Evolutionary conservation across 2,797 vertebrate species (phyloP).

Genomic region (Muscicapa striata): DNA sequence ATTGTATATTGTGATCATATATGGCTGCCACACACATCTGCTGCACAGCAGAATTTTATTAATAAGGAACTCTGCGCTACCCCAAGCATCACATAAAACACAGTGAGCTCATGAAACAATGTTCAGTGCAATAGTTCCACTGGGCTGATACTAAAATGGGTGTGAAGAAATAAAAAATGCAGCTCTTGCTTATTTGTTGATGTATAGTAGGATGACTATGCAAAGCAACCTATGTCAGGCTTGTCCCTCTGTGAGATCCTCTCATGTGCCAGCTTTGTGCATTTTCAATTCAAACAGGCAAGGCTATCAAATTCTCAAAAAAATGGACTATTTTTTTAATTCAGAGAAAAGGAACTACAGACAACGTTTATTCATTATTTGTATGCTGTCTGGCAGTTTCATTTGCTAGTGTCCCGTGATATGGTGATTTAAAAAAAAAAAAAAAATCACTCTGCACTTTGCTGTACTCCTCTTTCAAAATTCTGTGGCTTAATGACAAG

Average conservation of each 20-base stretch:
- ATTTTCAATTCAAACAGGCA: neutral
- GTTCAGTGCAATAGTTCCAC: neutral
- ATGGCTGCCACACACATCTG: conserved; percentile 17
- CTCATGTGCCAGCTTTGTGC: neutral
- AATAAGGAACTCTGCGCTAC: accelerated
- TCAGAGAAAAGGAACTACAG: neutral
- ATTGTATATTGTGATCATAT: conserved; percentile 27
- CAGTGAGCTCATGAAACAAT: neutral
- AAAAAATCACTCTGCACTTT: neutral
- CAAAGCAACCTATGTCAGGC: conserved; percentile 3
- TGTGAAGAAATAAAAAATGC: neutral
- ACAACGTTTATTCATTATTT: neutral
- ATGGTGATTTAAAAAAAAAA: neutral
- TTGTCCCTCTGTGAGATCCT: neutral
- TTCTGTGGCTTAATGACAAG: neutral
- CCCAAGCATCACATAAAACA: neutral
- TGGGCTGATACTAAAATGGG: neutral
- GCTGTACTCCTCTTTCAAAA: neutral
- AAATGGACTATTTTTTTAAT: neutral
- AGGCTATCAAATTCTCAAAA: neutral
- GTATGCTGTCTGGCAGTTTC: neutral
- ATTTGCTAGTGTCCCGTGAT: conserved; percentile 1
- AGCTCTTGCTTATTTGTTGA: neutral
- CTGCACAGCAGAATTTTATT: conserved; percentile 24
- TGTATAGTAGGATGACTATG: neutral